phyloP scores from a whole-genome alignment of 2,888 invertebrate species.

The Ophion ellenae region DNA sequence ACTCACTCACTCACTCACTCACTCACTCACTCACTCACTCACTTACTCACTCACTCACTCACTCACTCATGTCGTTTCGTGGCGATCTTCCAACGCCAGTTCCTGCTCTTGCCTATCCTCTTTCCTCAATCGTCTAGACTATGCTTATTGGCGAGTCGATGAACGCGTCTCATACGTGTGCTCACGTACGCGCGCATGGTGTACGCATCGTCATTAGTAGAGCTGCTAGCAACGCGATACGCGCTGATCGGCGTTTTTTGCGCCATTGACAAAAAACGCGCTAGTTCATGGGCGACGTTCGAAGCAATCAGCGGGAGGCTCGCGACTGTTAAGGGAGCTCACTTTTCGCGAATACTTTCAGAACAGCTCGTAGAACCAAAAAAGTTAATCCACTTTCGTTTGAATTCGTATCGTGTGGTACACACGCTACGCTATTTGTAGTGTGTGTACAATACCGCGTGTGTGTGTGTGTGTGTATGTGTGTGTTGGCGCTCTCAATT shows the following conservation, averaged over 20 bases:
- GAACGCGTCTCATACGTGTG: conserved; percentile 25
- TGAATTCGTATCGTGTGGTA: background rate
- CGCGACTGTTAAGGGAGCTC: background rate
- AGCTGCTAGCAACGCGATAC: background rate
- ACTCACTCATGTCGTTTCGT: conserved; percentile 32
- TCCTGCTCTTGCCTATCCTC: background rate
- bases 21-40: background rate
- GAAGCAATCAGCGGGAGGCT: background rate
- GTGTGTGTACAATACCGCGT: no score
- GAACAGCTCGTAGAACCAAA: background rate
- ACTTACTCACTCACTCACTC: conserved; percentile 6
- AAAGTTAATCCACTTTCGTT: background rate
- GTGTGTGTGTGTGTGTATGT: background rate
- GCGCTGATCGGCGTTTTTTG: background rate
- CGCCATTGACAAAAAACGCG: background rate
- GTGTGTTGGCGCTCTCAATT: background rate
- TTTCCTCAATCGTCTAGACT: conserved; percentile 55
- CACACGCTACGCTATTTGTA: background rate
- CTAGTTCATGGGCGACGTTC: background rate
- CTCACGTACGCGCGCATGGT: background rate
- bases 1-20: background rate
- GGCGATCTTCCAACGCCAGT: conserved; percentile 1
- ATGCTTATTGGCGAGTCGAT: conserved; percentile 63
- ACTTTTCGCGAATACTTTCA: background rate
- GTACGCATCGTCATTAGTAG: background rate